phyloP scores from a whole-genome alignment of 2,113 vertebrate genomes.

The Phoxinus phoxinus region DNA sequence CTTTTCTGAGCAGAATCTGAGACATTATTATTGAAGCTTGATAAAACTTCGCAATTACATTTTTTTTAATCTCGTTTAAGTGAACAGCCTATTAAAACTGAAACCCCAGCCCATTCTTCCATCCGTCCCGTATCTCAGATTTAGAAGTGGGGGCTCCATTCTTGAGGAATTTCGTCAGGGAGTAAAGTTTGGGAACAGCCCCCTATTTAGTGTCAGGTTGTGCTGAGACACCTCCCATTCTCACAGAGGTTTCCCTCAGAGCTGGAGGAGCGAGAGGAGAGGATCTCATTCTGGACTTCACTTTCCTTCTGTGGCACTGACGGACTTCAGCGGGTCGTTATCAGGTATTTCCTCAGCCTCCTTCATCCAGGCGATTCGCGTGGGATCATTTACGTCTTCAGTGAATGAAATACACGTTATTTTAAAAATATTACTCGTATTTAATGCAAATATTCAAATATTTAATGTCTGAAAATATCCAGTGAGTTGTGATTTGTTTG shows the following conservation, averaged over 20 bases:
- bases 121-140: neutral
- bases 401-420: neutral
- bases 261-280: constrained; percentile 71
- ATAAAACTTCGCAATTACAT: no score
- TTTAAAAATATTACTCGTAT: neutral
- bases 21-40: no score
- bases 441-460: no score
- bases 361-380: neutral
- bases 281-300: constrained; percentile 60
- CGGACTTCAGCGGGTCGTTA: neutral
- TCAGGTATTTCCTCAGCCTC: no score
- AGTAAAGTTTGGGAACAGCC: constrained; percentile 88
- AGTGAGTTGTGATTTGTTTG: neutral
- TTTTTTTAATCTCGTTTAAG: neutral
- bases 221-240: constrained; percentile 90
- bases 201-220: constrained; percentile 94
- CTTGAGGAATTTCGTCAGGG: constrained; percentile 87
- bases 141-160: constrained; percentile 72
- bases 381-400: neutral
- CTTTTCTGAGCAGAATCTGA: neutral
- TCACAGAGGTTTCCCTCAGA: constrained; percentile 78
- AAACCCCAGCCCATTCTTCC: neutral
- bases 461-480: neutral
- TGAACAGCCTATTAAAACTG: neutral
- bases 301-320: neutral